Conservation (phyloP, 1,140 invertebrate genomes). For the Pseudobourletiella spinata region DNA sequence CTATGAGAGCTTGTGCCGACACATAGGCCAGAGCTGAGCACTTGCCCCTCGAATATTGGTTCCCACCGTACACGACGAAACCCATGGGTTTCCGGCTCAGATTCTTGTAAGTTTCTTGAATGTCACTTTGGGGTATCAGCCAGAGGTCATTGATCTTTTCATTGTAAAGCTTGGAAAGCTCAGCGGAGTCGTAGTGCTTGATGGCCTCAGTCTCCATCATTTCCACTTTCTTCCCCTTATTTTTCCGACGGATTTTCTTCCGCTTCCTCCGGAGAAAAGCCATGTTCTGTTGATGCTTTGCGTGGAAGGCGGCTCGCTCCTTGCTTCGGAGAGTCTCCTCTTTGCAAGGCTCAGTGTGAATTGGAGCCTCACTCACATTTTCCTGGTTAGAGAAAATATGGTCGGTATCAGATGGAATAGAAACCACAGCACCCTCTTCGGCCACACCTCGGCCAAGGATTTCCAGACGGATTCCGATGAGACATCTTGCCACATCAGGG, state of each 20-base stretch:
- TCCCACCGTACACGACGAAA: conserved; percentile 6
- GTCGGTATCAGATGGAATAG: conserved; percentile 52
- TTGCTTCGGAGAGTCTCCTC: conserved; percentile 43
- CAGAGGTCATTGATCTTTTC: conserved; percentile 57
- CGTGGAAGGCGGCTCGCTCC: conserved; percentile 48
- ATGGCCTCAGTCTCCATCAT: conserved; percentile 30
- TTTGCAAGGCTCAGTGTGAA: conserved; percentile 44
- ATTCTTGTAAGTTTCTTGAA: background rate
- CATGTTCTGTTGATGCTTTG: conserved; percentile 50
- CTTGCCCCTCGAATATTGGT: conserved; percentile 17
- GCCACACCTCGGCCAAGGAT: conserved; percentile 31
- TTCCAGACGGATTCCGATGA: conserved; percentile 33
- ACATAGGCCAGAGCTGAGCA: conserved; percentile 17
- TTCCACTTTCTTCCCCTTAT: background rate
- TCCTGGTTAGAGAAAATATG: conserved; percentile 39
- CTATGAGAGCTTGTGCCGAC: background rate
- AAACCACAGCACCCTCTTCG: conserved; percentile 52
- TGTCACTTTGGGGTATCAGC: conserved; percentile 60
- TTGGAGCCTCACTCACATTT: conserved; percentile 48
- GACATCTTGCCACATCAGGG: background rate
- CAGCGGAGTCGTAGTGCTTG: conserved; percentile 15
- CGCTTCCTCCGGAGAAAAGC: conserved; percentile 50
- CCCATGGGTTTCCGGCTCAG: conserved; percentile 18
- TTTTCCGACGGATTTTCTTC: conserved; percentile 46
- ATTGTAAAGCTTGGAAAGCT: conserved; percentile 28